Evolutionary conservation across 2,797 vertebrate species (phyloP), one percentile per base, ranked within the genome.

Genomic region (Psittacula derbiana): DNA sequence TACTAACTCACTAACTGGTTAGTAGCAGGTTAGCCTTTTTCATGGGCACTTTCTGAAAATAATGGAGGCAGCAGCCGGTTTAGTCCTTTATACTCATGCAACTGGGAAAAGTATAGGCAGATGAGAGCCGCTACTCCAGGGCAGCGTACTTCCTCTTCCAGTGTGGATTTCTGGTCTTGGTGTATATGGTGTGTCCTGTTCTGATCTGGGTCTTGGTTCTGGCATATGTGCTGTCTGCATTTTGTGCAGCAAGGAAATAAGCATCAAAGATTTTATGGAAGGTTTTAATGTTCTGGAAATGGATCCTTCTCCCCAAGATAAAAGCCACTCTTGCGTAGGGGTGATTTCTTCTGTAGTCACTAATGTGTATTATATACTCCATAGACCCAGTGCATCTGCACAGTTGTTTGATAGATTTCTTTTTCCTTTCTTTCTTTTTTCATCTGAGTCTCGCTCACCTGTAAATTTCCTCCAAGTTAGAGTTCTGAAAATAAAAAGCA

Each of bases 161-260:
- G 7, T 10, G 41, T 6, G 2, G 55, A 15, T 61, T 65, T 84
- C 53, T 72, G 46, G 14, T 41, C 20, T 49, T 43, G 16, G 8
- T 4, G 8, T 58, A 12, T n/a, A 24, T n/a, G 16, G 6, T 4
- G 3, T 0, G 1, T 53, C 31, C 58, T 61, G 8, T 50, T 73
- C 50, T 86, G 40, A 33, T 49, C 23, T 16, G 43, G 10, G 30
- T 49, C 28, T 75, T 69, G 41, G 18, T 52, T 78, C n/a, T 47
- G 50, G 43, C 10, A 6, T 5, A 3, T 17, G 6, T 52, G 28
- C 38, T 91, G 4, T 57, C 47, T 75, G 47, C 21, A 12, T 17
- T 67, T 52, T 52, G 18, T 58, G 33, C 58, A 52, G 43, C 31
- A 80, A 87, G 43, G 24, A 84, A 72, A 58, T 67, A 72, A 72